Conservation (phyloP, 2,113 vertebrate genomes). For the Hydrolagus affinis region DNA sequence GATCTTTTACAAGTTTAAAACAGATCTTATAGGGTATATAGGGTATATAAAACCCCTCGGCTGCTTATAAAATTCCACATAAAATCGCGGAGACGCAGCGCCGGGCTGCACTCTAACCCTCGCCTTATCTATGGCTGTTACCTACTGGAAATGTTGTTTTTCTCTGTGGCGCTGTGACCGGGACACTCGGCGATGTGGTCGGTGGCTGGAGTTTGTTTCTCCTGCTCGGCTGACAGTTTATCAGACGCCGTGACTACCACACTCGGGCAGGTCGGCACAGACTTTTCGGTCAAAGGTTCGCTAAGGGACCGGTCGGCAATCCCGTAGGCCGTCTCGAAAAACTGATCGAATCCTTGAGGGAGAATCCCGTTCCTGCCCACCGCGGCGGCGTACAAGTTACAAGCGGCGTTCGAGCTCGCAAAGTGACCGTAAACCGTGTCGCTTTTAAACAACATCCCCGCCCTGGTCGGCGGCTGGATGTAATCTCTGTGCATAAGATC, state of each 20-base stretch:
- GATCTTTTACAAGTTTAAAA: constrained; percentile 84
- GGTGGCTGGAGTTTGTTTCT: constrained; percentile 62
- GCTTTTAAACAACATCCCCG: constrained; percentile 87
- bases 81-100: constrained; percentile 70
- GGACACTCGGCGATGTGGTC: constrained; percentile 68
- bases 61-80: constrained; percentile 95
- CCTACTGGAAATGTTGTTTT: constrained; percentile 80
- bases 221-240: constrained; percentile 62
- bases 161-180: constrained; percentile 77
- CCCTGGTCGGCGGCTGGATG: constrained; percentile 67
- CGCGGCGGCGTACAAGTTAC: constrained; percentile 75
- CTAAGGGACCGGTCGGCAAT: constrained; percentile 47
- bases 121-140: constrained; percentile 48
- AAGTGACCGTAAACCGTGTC: constrained; percentile 75
- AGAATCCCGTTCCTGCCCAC: constrained; percentile 91
- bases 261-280: constrained; percentile 59
- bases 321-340: constrained; percentile 68
- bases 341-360: constrained; percentile 94
- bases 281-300: constrained; percentile 63
- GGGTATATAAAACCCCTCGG: constrained; percentile 95
- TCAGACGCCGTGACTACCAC: constrained; percentile 48
- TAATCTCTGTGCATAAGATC: constrained; percentile 80
- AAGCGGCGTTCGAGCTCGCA: constrained; percentile 59
- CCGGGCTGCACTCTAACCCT: constrained; percentile 56
- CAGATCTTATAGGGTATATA: constrained; percentile 92